Base-by-base conservation (phyloP, 1,140 invertebrate genomes). In the Acromyrmex heyeri region DNA sequence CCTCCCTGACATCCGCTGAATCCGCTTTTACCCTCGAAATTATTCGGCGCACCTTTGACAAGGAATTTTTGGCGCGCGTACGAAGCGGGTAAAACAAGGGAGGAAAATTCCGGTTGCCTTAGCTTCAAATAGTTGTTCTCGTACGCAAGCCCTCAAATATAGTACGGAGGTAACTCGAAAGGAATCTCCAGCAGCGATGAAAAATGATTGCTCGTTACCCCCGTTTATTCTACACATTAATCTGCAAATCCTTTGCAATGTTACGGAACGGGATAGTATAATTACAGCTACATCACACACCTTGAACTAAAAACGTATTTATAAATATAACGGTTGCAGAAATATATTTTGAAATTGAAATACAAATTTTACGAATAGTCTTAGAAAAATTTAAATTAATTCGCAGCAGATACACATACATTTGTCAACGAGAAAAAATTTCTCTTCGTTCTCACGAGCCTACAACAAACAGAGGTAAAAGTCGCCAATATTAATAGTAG, bases 11-110 rank as follows among this genome's bases (percentile, higher is more conserved):
- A 16, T 69, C 53, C 73, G 62, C 81, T 30, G 77, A 86, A 88
- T 57, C 87, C 86, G 86, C 93, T 92, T 93, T 93, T 92, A 94
- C 92, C 93, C 92, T 93, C 93, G 88, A 88, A 90, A 89, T 78
- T 88, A 79, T 88, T 82, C 87, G 76, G 76, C 85, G 91, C 91
- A 91, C 88, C 91, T 90, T 89, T 88, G 87, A 85, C 88, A 57
- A 89, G 91, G 88, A 90, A 92, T 93, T 90, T 88, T 73, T 86
- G 67, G 81, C 90, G 88, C 87, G 91, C 88, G 79, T 55, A 70
- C 64, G 73, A 34, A 57, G 55, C 72, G 65, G 61, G 18, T 79
- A 50, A 57, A 67, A 85, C 50, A 83, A 50, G 69, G 55, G 55
- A 73, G 38, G 67, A 48, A 48, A 86, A 64, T 72, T 34, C 30